These are phyloP conservation scores for Lochmaea crataegi DNA, from an alignment of 2,888 invertebrate genomes.

Conservation along the genomic window DNA sequence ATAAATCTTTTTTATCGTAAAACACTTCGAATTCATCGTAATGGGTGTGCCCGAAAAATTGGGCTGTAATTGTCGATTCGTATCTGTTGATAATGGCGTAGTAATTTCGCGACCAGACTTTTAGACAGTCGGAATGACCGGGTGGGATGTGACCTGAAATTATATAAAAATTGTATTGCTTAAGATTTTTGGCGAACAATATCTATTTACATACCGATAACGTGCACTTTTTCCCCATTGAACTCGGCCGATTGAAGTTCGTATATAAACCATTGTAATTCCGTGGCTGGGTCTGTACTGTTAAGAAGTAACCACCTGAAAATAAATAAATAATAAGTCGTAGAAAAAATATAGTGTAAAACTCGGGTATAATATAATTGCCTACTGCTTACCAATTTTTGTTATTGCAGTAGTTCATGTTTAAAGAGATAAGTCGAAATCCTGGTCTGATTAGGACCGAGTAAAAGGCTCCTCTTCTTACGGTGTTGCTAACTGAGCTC, in stretches of 20 bases:
- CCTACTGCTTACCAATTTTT: slow-evolving; percentile 81
- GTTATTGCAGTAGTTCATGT: slow-evolving; percentile 96
- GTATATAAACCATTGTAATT: slow-evolving; percentile 94
- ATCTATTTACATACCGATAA: slow-evolving; percentile 73
- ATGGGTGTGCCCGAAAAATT: slow-evolving; percentile 95
- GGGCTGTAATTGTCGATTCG: slow-evolving; percentile 89
- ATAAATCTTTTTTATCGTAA: slow-evolving; percentile 85
- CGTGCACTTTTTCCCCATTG: slow-evolving; percentile 94
- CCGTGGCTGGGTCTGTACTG: slow-evolving; percentile 95
- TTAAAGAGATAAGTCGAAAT: slow-evolving; percentile 91
- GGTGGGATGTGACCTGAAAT: slow-evolving; percentile 89
- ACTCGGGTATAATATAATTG: too few species aligned
- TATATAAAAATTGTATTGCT: background rate
- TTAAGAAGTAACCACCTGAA: slow-evolving; percentile 89
- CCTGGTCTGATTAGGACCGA: slow-evolving; percentile 90
- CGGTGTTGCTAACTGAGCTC: slow-evolving; percentile 85
- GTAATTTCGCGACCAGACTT: slow-evolving; percentile 96
- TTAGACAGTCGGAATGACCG: slow-evolving; percentile 91
- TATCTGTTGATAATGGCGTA: slow-evolving; percentile 90
- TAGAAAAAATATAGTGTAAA: background rate
- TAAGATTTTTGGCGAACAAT: too few species aligned
- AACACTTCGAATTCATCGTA: slow-evolving; percentile 94
- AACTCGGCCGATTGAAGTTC: slow-evolving; percentile 94
- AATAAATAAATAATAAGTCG: slow-evolving; percentile 14
- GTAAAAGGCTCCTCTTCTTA: slow-evolving; percentile 90